Evolutionary conservation across 2,113 vertebrate species (phyloP).

Genomic region (Phaetusa simplex): DNA sequence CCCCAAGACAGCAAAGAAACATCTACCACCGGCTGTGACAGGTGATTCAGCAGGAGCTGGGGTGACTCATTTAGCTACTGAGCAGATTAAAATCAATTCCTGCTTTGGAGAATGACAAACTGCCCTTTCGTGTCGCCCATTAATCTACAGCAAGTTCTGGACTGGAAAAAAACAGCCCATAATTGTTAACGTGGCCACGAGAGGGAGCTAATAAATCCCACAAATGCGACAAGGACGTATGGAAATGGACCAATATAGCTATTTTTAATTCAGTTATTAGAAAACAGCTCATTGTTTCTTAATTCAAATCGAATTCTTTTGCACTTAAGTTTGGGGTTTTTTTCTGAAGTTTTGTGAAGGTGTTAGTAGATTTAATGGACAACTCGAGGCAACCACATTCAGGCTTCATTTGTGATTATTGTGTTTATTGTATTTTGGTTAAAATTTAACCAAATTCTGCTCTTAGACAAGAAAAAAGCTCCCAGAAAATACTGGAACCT

Average conservation of each 20-base stretch:
- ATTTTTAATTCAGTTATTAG: neutral
- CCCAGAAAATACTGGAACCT: neutral
- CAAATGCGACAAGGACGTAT: fast-evolving
- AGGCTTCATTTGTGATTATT: neutral
- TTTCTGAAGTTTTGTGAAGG: neutral
- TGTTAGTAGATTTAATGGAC: neutral
- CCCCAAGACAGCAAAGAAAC: neutral
- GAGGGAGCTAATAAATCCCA: conserved; percentile 32
- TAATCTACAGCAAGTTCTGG: neutral
- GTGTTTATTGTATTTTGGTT: neutral
- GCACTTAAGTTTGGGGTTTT: neutral
- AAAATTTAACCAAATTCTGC: neutral
- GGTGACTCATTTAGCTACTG: neutral
- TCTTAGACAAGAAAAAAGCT: neutral
- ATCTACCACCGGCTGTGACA: neutral
- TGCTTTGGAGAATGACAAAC: neutral
- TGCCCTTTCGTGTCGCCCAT: neutral
- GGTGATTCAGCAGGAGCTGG: neutral
- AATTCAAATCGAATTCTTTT: neutral
- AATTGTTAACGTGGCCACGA: neutral
- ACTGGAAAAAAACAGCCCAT: neutral
- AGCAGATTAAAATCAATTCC: neutral
- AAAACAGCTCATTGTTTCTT: neutral
- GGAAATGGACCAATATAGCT: fast-evolving
- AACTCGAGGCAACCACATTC: neutral